These are phyloP conservation scores for Vulpes lagopus DNA, from an alignment of 2,113 vertebrate genomes.

Conservation along the genomic window DNA sequence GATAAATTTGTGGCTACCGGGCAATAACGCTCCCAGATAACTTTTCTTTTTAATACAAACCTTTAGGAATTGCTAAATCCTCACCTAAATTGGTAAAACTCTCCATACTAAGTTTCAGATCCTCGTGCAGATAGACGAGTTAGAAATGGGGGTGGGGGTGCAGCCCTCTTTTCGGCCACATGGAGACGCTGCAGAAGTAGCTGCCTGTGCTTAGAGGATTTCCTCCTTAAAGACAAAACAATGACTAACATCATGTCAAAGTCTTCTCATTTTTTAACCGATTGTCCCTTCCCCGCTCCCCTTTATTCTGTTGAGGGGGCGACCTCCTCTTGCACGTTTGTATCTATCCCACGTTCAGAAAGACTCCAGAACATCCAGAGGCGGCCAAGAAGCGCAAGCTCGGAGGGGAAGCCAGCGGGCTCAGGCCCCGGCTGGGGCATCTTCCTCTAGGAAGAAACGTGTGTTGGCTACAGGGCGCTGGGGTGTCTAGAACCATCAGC, in stretches of 20 bases:
- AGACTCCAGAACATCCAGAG: background rate
- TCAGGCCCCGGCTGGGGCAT: background rate
- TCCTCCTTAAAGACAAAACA: background rate
- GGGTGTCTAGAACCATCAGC: background rate
- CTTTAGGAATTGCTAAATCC: background rate
- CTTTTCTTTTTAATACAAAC: background rate
- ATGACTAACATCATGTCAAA: background rate
- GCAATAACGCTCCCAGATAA: background rate
- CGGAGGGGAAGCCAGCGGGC: background rate
- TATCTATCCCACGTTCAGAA: background rate
- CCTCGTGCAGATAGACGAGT: background rate
- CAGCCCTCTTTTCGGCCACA: background rate
- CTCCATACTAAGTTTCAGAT: background rate
- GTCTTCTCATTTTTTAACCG: background rate
- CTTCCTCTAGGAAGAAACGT: background rate
- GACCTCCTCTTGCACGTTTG: background rate
- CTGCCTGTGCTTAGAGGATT: background rate
- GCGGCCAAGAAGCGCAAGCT: background rate
- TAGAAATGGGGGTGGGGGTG: background rate
- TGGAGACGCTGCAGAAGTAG: background rate
- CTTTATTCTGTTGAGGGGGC: background rate
- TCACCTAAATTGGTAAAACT: background rate
- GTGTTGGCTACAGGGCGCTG: background rate
- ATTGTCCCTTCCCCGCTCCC: accelerated
- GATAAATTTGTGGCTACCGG: background rate